These are phyloP conservation scores for Caloenas nicobarica DNA, from an alignment of 2,113 vertebrate genomes.

Conservation along the genomic window DNA sequence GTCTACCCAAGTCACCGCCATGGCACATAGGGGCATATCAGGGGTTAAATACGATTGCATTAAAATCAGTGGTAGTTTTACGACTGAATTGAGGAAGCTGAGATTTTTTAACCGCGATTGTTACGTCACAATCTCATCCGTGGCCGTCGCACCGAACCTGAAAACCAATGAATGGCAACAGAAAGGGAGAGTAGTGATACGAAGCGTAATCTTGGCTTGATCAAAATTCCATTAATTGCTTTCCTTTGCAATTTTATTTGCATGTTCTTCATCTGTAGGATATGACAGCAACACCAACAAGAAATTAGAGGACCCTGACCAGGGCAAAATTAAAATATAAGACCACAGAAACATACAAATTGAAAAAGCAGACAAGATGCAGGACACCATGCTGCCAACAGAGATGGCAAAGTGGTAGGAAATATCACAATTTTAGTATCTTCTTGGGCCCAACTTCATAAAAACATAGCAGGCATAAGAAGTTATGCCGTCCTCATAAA, in stretches of 20 bases:
- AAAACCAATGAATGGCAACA: fast-evolving
- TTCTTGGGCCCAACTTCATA: neutral
- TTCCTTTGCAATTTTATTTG: neutral
- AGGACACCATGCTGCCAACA: neutral
- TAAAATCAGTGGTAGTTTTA: neutral
- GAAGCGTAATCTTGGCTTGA: neutral
- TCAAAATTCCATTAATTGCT: neutral
- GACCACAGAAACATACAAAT: fast-evolving
- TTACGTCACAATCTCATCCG: fast-evolving
- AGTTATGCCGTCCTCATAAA: neutral
- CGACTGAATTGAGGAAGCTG: neutral
- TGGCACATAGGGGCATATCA: fast-evolving
- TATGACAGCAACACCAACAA: neutral
- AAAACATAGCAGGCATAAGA: neutral
- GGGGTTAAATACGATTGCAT: neutral
- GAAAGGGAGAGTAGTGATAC: neutral
- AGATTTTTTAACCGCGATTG: neutral
- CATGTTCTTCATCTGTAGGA: neutral
- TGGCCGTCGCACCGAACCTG: fast-evolving
- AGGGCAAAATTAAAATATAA: neutral
- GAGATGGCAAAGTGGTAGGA: neutral
- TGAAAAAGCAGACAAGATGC: neutral
- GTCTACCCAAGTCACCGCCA: no score
- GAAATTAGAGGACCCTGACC: neutral
- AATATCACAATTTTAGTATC: neutral